Conservation (phyloP, 2,888 invertebrate species). For the Drosophila limbata region DNA sequence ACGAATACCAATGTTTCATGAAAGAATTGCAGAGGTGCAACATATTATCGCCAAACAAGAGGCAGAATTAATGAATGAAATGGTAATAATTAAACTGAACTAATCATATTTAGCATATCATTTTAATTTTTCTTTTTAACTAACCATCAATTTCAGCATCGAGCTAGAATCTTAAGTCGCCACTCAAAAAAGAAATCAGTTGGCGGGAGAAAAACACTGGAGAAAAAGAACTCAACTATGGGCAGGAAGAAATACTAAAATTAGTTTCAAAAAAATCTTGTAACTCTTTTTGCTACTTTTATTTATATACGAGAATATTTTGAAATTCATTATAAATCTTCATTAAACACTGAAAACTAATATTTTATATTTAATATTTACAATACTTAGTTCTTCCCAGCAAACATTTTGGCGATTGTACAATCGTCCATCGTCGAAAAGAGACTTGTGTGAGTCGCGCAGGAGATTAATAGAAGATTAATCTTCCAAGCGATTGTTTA, state of each 20-base stretch:
- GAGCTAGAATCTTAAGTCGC: neutral
- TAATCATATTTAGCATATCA: neutral
- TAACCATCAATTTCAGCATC: neutral
- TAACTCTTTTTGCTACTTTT: constrained; percentile 3
- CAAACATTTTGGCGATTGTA: too few relatives aligned
- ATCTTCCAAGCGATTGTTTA: too few relatives aligned
- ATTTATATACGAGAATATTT: neutral
- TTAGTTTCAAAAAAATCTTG: neutral
- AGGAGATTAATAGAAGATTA: too few relatives aligned
- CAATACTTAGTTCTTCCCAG: too few relatives aligned
- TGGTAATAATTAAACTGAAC: neutral
- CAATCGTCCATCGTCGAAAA: too few relatives aligned
- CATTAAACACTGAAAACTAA: neutral
- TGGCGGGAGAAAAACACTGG: neutral
- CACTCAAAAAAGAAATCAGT: neutral
- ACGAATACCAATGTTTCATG: constrained; percentile 37
- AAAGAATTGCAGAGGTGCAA: constrained; percentile 28
- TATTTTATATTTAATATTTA: neutral
- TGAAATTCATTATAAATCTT: constrained; percentile 1
- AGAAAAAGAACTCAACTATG: neutral
- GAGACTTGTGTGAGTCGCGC: too few relatives aligned
- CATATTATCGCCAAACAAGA: constrained; percentile 8
- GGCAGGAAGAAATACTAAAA: neutral
- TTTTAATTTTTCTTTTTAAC: neutral
- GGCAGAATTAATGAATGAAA: neutral